Conservation (phyloP, 1,140 invertebrate species). For the Bombus haemorrhoidalis region DNA sequence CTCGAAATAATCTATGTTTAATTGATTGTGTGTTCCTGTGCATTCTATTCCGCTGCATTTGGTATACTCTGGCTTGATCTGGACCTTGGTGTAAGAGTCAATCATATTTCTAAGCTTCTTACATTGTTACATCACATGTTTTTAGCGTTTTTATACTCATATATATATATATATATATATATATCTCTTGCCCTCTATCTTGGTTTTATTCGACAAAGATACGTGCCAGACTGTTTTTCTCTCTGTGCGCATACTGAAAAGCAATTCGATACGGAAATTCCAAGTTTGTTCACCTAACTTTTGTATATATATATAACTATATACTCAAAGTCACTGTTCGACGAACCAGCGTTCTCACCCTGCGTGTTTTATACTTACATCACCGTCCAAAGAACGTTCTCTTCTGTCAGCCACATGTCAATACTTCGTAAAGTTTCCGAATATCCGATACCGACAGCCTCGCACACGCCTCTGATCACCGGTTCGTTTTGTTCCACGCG, state of each 20-base stretch:
- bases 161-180: conserved; percentile 33
- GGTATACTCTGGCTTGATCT: conserved; percentile 83
- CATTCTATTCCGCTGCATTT: conserved; percentile 82
- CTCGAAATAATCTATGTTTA: conserved; percentile 79
- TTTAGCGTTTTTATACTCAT: conserved; percentile 63
- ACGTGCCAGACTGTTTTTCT: neutral
- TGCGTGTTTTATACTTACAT: conserved; percentile 48
- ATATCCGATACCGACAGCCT: conserved; percentile 24
- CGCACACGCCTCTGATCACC: conserved; percentile 34
- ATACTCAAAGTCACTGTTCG: conserved; percentile 33
- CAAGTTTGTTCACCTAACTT: neutral
- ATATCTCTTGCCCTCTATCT: neutral
- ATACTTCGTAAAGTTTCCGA: conserved; percentile 21
- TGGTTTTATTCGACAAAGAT: conserved; percentile 16
- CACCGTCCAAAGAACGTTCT: conserved; percentile 46
- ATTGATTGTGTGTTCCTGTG: conserved; percentile 83
- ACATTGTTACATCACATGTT: conserved; percentile 74
- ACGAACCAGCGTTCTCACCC: conserved; percentile 41
- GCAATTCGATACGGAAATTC: neutral
- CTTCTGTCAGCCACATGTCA: conserved; percentile 17
- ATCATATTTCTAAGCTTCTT: conserved; percentile 81
- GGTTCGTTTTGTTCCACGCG: conserved; percentile 51
- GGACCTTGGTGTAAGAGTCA: conserved; percentile 83
- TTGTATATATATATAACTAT: neutral
- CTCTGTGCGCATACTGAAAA: neutral